Conservation (phyloP, 2,797 vertebrate genomes). For the Amblyopsis hoosieri region DNA sequence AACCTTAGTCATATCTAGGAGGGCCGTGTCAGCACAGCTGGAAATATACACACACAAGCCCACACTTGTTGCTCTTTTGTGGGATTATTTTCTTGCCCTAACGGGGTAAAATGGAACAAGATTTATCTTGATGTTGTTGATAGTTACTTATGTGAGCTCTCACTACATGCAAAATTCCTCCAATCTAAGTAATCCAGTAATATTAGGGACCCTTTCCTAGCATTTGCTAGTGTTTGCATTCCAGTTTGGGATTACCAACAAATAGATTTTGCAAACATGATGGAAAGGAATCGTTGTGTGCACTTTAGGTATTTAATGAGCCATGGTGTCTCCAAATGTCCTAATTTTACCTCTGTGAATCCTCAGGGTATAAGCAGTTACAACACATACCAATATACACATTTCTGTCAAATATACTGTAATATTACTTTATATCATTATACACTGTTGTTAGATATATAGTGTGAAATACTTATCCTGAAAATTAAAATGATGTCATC, state of each 20-base stretch:
- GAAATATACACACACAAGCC: conserved; percentile 13
- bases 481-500: not conserved
- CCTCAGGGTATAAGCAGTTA: conserved; percentile 28
- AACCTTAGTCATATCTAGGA: conserved; percentile 25
- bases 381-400: conserved; percentile 20
- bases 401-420: too few species aligned
- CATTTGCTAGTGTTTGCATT: conserved; percentile 75
- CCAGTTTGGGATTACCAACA: conserved; percentile 66
- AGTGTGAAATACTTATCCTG: not conserved
- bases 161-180: conserved; percentile 2
- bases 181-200: conserved; percentile 25
- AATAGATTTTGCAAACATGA: conserved; percentile 55
- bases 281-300: conserved; percentile 59
- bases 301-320: conserved; percentile 53
- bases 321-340: conserved; percentile 53
- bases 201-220: conserved; percentile 41
- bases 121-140: conserved; percentile 18
- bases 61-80: conserved; percentile 17
- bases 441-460: too few species aligned
- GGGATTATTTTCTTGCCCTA: not conserved
- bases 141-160: conserved; percentile 15
- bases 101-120: conserved; percentile 13
- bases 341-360: conserved; percentile 44
- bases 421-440: too few species aligned
- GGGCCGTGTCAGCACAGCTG: conserved; percentile 20